Conservation (phyloP, 2,888 invertebrate genomes). For the Mylabris sibirica region DNA sequence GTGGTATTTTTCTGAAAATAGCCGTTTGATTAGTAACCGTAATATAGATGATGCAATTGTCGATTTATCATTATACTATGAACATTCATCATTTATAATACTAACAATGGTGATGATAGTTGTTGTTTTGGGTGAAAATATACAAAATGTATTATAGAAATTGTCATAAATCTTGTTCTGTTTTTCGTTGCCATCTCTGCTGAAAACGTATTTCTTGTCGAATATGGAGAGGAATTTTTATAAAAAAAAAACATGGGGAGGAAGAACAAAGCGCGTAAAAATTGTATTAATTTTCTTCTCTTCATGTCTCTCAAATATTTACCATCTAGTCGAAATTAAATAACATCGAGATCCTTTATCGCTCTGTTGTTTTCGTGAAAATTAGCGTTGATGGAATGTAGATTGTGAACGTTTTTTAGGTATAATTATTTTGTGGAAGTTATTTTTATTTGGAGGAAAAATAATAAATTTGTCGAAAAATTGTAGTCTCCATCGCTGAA, state of each 20-base stretch:
- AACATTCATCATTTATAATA: slow-evolving; percentile 1
- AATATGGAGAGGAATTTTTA: not conserved
- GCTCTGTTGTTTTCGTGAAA: not conserved
- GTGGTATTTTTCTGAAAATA: not conserved
- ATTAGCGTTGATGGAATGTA: not conserved
- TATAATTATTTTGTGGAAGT: not conserved
- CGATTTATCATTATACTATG: not conserved
- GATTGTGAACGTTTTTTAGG: not conserved
- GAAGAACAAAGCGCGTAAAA: not conserved
- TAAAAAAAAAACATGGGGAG: not conserved
- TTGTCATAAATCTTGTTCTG: not conserved
- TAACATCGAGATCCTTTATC: not conserved
- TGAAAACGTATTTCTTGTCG: not conserved
- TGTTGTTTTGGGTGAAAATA: not conserved
- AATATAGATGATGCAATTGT: not conserved
- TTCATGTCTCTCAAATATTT: not conserved
- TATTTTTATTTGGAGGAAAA: not conserved
- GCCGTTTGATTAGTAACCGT: not conserved
- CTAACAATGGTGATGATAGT: not conserved
- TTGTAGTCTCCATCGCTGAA: too few relatives aligned
- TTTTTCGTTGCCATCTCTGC: not conserved
- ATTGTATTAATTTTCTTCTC: not conserved
- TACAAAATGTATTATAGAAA: not conserved
- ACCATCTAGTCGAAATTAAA: not conserved
- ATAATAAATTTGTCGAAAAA: too few relatives aligned